Percentiles rank a stretch among this genome's conserved stretches.
These are phyloP conservation scores for Falco punctatus DNA, from an alignment of 2,113 vertebrate genomes.

Conservation along the genomic window DNA sequence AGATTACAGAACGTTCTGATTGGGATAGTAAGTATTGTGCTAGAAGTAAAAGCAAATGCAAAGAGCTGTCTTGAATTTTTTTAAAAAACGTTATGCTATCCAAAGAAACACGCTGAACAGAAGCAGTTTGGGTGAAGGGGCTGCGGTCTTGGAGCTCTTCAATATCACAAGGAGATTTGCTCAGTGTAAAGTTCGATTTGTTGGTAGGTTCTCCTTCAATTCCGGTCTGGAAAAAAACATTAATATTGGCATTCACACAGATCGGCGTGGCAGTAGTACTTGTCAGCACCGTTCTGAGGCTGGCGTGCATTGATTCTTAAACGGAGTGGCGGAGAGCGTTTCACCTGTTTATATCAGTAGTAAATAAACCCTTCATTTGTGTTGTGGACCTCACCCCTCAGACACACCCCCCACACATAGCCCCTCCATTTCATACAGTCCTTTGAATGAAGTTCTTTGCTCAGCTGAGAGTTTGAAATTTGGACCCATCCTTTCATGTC, in stretches of 20 bases:
- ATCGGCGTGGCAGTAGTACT: not conserved
- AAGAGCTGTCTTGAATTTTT: not conserved
- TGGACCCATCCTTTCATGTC: slow-evolving; percentile 45
- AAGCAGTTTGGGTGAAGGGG: not conserved
- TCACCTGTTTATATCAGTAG: not conserved
- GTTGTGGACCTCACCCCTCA: not conserved
- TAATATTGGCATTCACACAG: not conserved
- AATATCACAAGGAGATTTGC: not conserved
- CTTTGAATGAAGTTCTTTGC: slow-evolving; percentile 15
- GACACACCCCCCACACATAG: no score
- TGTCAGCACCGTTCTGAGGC: not conserved
- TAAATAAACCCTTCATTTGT: slow-evolving; percentile 6
- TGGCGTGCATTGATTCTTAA: not conserved
- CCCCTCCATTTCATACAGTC: not conserved
- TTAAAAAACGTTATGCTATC: not conserved
- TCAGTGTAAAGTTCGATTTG: not conserved
- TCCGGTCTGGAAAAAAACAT: not conserved
- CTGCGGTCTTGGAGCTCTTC: not conserved
- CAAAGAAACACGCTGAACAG: not conserved
- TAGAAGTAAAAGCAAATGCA: slow-evolving; percentile 36
- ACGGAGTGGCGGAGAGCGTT: not conserved
- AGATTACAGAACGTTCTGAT: slow-evolving; percentile 46
- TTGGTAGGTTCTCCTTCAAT: not conserved
- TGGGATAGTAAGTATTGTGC: slow-evolving; percentile 37
- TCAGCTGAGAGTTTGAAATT: slow-evolving; percentile 40